Base-by-base conservation (phyloP, 2,888 invertebrate species). In the Gymnocheta viridis region DNA sequence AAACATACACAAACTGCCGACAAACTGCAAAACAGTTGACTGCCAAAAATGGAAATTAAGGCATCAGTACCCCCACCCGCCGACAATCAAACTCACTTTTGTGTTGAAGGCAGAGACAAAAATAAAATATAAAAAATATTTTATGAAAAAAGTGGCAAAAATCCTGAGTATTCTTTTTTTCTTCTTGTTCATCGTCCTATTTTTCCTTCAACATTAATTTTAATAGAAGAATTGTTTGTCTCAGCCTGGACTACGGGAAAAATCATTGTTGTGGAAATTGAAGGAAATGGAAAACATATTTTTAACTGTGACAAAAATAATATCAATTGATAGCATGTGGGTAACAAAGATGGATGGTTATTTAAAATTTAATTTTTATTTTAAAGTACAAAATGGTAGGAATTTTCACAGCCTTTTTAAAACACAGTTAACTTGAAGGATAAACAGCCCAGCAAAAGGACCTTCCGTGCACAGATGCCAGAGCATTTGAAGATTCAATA, bases 11-110 rank as follows among this genome's bases (percentile, higher is more conserved):
- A 32, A 38, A 22, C 24, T 41, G 17, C 7, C 54, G 27, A 35
- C 14, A 49, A 29, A 64, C 74, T 51, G 22, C 5, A 17, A 38
- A 78, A 32, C 69, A 38, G n/a, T 38, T 78, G 29, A 49, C 49
- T 60, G 49, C 38, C 69, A 69, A 78, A 78, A 60, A 69, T 56
- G 41, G 41, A 60, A 78, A 69, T 69, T 60, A 60, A 78, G 60
- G 49, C 69, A 69, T 78, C 49, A 19, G n/a, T n/a, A n/a, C n/a
- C n/a, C n/a, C n/a, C 14, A 69, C 32, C 9, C 41, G 10, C 17
- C 66, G 9, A 54, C 41, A 14, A 2, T 17, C 44, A n/a, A 64
- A 41, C 19, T 27, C 9, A 17, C 27, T 19, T 35, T 35, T 44
- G 56, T n/a, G 4, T 64, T 38, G 2, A 22, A 44, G n/a, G 10